Conservation (phyloP, 2,113 vertebrate species). For the Xiphophorus hellerii region DNA sequence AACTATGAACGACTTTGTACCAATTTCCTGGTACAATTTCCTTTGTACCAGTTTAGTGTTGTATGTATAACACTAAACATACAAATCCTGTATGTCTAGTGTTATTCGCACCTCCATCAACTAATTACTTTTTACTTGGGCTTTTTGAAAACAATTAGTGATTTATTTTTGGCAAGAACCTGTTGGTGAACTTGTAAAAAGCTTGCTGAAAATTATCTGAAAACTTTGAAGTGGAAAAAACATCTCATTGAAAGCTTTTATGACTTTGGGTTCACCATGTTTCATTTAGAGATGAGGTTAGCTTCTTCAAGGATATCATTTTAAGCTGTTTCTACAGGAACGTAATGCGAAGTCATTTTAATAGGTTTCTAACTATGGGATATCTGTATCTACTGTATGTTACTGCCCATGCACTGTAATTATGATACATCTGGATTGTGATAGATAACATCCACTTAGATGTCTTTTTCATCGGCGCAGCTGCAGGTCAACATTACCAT, state of each 20-base stretch:
- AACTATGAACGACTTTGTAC: background rate
- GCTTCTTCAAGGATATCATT: background rate
- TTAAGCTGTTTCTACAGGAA: background rate
- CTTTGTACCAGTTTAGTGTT: too few relatives aligned
- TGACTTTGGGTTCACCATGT: too few relatives aligned
- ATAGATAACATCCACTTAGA: background rate
- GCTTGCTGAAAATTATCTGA: background rate
- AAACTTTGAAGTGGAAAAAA: too few relatives aligned
- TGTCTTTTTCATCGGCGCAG: background rate
- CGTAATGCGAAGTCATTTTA: background rate
- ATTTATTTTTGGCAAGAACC: background rate
- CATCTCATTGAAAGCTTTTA: too few relatives aligned
- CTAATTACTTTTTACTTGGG: background rate
- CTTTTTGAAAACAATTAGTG: background rate
- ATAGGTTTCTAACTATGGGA: background rate
- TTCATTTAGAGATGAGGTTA: too few relatives aligned
- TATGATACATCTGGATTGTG: background rate
- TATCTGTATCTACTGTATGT: background rate
- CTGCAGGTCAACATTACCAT: background rate
- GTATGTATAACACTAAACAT: background rate
- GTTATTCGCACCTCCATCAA: background rate
- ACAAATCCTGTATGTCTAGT: background rate
- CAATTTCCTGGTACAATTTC: background rate
- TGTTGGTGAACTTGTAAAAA: background rate
- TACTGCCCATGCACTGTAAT: background rate